phyloP scores from a whole-genome alignment of 1,140 invertebrate species.

The Lasaia peninsularis region DNA sequence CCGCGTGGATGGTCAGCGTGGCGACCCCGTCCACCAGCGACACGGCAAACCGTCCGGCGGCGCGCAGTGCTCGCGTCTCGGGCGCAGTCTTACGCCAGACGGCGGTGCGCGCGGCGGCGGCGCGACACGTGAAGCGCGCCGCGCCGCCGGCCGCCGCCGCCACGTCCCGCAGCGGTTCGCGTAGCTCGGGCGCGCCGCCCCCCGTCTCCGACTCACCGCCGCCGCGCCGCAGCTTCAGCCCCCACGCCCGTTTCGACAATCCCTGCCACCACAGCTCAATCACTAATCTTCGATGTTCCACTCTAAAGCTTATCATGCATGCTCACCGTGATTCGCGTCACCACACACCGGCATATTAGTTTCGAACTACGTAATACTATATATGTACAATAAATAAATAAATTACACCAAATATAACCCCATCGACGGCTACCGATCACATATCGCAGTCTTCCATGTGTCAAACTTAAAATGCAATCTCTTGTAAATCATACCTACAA shows the following conservation, averaged over 20 bases:
- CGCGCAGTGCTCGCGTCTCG: constrained; percentile 73
- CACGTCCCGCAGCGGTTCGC: constrained; percentile 61
- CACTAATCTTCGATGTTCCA: constrained; percentile 10
- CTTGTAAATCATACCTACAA: constrained; percentile 71
- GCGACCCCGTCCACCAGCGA: constrained; percentile 71
- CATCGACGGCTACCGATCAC: constrained; percentile 48
- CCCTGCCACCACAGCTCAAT: constrained; percentile 51
- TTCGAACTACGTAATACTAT: constrained; percentile 48
- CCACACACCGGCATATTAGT: constrained; percentile 34
- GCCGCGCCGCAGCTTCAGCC: constrained; percentile 62
- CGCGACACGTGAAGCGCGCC: constrained; percentile 57
- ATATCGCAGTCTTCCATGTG: constrained; percentile 45
- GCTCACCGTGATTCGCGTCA: constrained; percentile 42
- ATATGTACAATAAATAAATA: constrained; percentile 45
- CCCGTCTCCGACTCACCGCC: constrained; percentile 43
- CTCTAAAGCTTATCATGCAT: constrained; percentile 55
- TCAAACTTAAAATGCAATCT: constrained; percentile 66
- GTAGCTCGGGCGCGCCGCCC: constrained; percentile 66
- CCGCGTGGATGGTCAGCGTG: constrained; percentile 75
- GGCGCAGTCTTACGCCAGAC: constrained; percentile 79
- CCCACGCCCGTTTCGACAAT: constrained; percentile 75
- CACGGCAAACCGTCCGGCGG: constrained; percentile 72
- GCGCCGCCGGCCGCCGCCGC: constrained; percentile 46
- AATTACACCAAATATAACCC: no score
- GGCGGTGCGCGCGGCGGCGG: constrained; percentile 59